Percentiles rank a stretch among this genome's conserved stretches.
These are phyloP conservation scores for Axinella damicornis DNA, from an alignment of 37 sponge, comb jelly and placozoan species.

Conservation along the genomic window DNA sequence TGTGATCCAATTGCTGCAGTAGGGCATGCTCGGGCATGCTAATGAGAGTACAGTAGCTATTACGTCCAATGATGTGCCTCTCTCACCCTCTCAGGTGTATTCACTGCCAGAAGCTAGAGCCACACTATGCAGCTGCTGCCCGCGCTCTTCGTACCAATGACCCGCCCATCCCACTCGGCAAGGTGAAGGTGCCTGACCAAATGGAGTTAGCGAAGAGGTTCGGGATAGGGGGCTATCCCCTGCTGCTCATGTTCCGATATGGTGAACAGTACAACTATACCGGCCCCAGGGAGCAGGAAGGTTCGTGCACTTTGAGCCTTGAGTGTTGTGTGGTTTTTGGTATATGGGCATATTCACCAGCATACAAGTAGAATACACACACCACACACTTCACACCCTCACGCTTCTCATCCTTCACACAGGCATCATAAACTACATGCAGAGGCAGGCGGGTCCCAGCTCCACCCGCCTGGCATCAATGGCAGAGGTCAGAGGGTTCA, in stretches of 20 bases:
- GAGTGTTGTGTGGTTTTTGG: too few species aligned
- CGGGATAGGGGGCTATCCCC: slow-evolving; percentile 72
- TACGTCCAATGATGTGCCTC: too few species aligned
- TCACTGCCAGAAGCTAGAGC: slow-evolving; percentile 74
- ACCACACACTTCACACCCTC: too few species aligned
- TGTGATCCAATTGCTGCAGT: too few species aligned
- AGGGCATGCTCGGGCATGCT: too few species aligned
- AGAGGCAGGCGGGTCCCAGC: slow-evolving; percentile 76
- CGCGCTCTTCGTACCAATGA: slow-evolving; percentile 26
- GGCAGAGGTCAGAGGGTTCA: slow-evolving; percentile 56
- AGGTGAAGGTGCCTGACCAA: slow-evolving; percentile 74
- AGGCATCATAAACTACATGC: slow-evolving; percentile 82
- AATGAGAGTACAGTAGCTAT: too few species aligned
- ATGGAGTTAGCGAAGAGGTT: slow-evolving; percentile 74
- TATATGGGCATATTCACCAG: too few species aligned
- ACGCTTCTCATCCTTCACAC: neutral
- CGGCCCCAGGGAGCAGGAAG: slow-evolving; percentile 71
- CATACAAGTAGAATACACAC: too few species aligned
- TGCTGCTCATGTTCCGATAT: slow-evolving; percentile 76
- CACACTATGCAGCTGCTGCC: slow-evolving; percentile 73
- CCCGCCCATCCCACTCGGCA: slow-evolving; percentile 65
- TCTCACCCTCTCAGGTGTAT: slow-evolving; percentile 65
- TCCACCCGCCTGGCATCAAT: slow-evolving; percentile 38
- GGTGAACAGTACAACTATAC: slow-evolving; percentile 80
- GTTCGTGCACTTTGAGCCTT: slow-evolving; percentile 13